phyloP scores from a whole-genome alignment of 1,140 invertebrate genomes.

The Ips nitidus region DNA sequence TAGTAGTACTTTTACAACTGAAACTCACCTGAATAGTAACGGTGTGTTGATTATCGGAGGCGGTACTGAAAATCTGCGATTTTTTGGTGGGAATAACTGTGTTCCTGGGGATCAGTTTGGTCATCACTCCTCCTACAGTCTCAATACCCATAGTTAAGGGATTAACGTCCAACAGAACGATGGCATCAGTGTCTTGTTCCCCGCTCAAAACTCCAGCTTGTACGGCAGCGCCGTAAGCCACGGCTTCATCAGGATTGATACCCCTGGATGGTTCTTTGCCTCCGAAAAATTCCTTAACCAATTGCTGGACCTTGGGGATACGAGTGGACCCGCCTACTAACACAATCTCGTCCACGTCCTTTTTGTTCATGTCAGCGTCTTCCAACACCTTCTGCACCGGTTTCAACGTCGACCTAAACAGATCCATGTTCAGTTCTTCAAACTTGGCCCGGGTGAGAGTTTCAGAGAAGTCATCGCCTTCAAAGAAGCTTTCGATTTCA shows the following conservation, averaged over 20 bases:
- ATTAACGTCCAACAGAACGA: constrained; percentile 97
- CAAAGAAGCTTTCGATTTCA: constrained; percentile 99
- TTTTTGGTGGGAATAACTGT: constrained; percentile 99
- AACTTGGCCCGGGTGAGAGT: constrained; percentile 98
- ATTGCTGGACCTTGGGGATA: constrained; percentile 98
- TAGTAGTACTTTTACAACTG: background rate
- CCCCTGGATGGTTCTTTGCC: constrained; percentile 97
- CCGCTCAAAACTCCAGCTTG: constrained; percentile 92
- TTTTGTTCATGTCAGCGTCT: constrained; percentile 98
- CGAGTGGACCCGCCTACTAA: constrained; percentile 98
- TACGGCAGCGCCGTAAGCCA: constrained; percentile 97
- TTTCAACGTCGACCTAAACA: constrained; percentile 97
- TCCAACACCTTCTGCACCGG: constrained; percentile 96
- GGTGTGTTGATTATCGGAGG: constrained; percentile 97
- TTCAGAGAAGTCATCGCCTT: constrained; percentile 99
- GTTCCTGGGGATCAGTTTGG: constrained; percentile 96
- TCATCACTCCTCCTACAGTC: constrained; percentile 99
- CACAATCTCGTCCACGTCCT: constrained; percentile 98
- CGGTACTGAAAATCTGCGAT: constrained; percentile 98
- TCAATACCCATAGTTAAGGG: constrained; percentile 99
- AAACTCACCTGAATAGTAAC: constrained; percentile 84
- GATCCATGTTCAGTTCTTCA: constrained; percentile 98
- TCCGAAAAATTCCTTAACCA: constrained; percentile 98
- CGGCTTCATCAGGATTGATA: constrained; percentile 98
- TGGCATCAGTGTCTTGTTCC: constrained; percentile 93